Evolutionary conservation across 2,888 invertebrate species (phyloP).

Genomic region (Linyphia triangularis): DNA sequence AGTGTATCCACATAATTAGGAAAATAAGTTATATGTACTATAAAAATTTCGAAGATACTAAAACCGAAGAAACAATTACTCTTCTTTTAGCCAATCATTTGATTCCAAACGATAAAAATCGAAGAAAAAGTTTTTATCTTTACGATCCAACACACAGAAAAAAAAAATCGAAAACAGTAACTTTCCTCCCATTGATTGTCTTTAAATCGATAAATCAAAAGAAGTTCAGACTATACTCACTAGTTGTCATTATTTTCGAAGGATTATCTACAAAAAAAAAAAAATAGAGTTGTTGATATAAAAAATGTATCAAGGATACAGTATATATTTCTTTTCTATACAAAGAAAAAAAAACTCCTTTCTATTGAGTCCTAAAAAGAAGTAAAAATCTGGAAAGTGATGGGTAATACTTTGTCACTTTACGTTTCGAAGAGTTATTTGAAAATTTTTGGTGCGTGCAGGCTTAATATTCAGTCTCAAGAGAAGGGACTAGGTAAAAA

Average conservation of each 20-base stretch:
- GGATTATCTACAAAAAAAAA: slow-evolving; percentile 24
- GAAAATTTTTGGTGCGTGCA: slow-evolving; percentile 33
- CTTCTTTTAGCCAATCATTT: slow-evolving; percentile 9
- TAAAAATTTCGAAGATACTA: no score
- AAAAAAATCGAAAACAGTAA: slow-evolving; percentile 25
- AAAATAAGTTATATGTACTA: no score
- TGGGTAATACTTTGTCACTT: slow-evolving; percentile 53
- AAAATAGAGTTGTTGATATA: slow-evolving; percentile 37
- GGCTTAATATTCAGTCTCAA: slow-evolving; percentile 12
- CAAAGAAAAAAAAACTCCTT: slow-evolving; percentile 9
- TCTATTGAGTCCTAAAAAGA: slow-evolving; percentile 25
- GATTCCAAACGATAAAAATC: slow-evolving; percentile 40
- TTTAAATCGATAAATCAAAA: slow-evolving; percentile 57
- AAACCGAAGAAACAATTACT: slow-evolving; percentile 33
- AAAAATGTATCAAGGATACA: background rate
- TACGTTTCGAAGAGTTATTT: slow-evolving; percentile 45
- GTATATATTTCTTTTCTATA: slow-evolving; percentile 19
- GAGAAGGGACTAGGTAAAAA: slow-evolving; percentile 7
- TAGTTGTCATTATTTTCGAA: slow-evolving; percentile 67
- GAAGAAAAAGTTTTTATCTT: slow-evolving; percentile 37
- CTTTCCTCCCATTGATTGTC: slow-evolving; percentile 52
- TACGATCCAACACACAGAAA: background rate
- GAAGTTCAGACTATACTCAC: slow-evolving; percentile 47
- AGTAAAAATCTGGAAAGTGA: slow-evolving; percentile 8
- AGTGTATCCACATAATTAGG: no score